Base-by-base conservation (phyloP, 1,140 invertebrate genomes). In the Chironomus tepperi region DNA sequence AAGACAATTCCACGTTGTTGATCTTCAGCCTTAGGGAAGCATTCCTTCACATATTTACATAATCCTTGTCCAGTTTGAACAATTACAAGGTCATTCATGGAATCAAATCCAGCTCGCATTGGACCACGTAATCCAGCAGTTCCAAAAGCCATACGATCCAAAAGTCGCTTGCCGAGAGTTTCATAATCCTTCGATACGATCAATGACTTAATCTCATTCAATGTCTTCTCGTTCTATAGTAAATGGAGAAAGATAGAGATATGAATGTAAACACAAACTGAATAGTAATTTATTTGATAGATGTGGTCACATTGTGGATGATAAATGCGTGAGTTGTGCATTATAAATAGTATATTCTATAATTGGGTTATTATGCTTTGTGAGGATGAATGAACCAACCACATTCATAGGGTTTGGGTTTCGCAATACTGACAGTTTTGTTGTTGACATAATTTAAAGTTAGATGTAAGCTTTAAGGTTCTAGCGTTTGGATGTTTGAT, bases 71-170 rank as follows among this genome's bases (percentile, higher is more conserved):
- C 91, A 18, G 97, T 95, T 85, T 99, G 98, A 73, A 99, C 88
- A 42, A 99, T 91, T 0, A 98, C 97, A 34, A 99, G 85, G 84
- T 99, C 97, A 85, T 99, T 99, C 92, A 99, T 97, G 74, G 91
- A 90, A 77, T 87, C 88, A 80, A 93, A 98, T 0, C 98, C 98
- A 57, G 95, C 89, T 16, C 89, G 93, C 97, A 99, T 99, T 76
- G 85, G 84, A 0, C 93, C 94, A 75, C 98, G 86, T 7, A 99
- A 84, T 2, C 97, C 95, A 1, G 96, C 94, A 6, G 96, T 97
- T 21, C 94, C 94, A 83, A 96, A 97, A 78, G 89, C 87, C 75
- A 97, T 82, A 0, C 91, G 85, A 64, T 87, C 82, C 73, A 90
- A 83, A 34, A 92, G 87, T 72, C 90, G 79, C 74, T 86, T 84